Evolutionary conservation across 1,140 invertebrate genomes (phyloP), one percentile per base, ranked within the genome.

Genomic region (Palaemon carinicauda): DNA sequence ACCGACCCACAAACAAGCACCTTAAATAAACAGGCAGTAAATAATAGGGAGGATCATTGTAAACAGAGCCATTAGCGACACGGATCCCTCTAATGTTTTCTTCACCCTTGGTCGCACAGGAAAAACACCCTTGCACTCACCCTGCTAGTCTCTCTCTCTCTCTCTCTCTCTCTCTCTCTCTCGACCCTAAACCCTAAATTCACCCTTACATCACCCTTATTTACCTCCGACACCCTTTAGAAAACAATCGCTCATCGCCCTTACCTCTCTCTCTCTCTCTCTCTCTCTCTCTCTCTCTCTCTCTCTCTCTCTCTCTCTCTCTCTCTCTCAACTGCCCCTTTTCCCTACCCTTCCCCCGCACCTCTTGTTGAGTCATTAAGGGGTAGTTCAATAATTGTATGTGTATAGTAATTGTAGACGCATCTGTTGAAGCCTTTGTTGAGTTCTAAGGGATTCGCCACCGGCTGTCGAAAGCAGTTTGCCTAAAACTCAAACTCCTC

Each of bases 351-450:
- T 9, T 21, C 17, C 10, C 73, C 12, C 14, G 17, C 52, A 21
- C 77, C 14, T 53, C 29, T 31, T 41, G n/a, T 54, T 14, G 33
- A 27, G 77, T 80, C 77, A 80, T 80, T 80, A 80, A 79, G 54
- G 77, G 19, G 21, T 31, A 52, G 77, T 21, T 80, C 77, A 80
- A 80, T 80, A 80, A 80, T 80, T 80, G 77, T 80, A 80, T 80
- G 77, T 80, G 24, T 80, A 54, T 80, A 80, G 77, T 80, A 80
- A 80, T 33, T 54, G 77, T 56, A 80, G 77, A 60, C 77, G 31
- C 77, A 80, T 80, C 77, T 80, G 77, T 53, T 80, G 52, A 10
- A 31, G 52, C 77, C 77, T 80, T 80, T 80, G 77, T 80, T 12
- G 31, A 12, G 1, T 15, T 1, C 19, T 1, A 17, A 3, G 3